Evolutionary conservation across 2,113 vertebrate genomes (phyloP).

Genomic region (Formicarius rufipectus): DNA sequence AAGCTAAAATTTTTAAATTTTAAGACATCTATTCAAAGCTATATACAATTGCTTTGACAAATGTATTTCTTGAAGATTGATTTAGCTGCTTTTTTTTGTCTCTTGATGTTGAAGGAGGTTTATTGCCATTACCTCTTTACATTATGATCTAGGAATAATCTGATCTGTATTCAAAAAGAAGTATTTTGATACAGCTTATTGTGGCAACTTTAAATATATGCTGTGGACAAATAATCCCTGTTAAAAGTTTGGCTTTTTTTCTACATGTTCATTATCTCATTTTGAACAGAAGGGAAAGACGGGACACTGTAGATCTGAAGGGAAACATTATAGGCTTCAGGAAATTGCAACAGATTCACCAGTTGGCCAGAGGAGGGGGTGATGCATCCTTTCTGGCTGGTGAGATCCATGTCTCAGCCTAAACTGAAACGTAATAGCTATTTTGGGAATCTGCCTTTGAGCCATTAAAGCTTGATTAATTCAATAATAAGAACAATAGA

Average conservation of each 20-base stretch:
- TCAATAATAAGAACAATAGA: neutral
- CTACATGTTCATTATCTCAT: neutral
- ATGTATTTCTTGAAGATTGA: neutral
- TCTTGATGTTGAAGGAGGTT: neutral
- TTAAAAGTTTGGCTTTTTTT: neutral
- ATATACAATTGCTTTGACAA: neutral
- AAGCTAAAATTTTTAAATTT: neutral
- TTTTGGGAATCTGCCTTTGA: neutral
- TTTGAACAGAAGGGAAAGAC: neutral
- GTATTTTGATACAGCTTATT: neutral
- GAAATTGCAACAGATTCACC: neutral
- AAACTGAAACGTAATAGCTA: neutral
- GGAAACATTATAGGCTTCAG: neutral
- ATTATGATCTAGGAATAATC: neutral
- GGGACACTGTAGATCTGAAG: neutral
- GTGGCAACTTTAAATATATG: neutral
- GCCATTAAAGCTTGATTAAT: conserved; percentile 19
- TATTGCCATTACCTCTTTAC: neutral
- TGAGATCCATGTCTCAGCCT: neutral
- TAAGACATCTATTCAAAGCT: neutral
- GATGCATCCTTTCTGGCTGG: neutral
- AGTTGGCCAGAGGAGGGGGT: conserved; percentile 20
- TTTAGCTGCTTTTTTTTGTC: neutral
- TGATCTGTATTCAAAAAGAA: neutral
- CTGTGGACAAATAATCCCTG: neutral